Percentiles rank a stretch among this genome's conserved stretches.
phyloP scores from a whole-genome alignment of 2,797 vertebrate genomes.

The Diplodus puntazzo region DNA sequence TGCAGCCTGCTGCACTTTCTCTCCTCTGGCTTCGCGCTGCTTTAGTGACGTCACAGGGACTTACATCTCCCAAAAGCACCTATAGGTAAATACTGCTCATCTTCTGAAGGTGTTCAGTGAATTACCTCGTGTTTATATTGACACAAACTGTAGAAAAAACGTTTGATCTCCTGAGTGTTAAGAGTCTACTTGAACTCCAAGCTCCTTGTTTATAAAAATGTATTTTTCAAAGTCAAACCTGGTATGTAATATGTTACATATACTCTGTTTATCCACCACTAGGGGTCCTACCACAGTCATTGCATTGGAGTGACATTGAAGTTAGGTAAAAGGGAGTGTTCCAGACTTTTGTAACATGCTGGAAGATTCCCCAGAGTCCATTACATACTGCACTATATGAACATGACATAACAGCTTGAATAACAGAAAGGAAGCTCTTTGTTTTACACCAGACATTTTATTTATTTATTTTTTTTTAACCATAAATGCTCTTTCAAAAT shows the following conservation, averaged over 20 bases:
- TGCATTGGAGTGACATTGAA: slow-evolving; percentile 42
- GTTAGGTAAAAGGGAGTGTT: slow-evolving; percentile 37
- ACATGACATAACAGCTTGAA: slow-evolving; percentile 5
- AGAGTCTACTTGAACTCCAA: not conserved
- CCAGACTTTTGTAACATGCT: slow-evolving; percentile 17
- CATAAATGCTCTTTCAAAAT: slow-evolving; percentile 44
- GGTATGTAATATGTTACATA: not conserved
- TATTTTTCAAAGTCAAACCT: not conserved
- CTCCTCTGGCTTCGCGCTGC: slow-evolving; percentile 52
- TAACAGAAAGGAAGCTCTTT: slow-evolving; percentile 2
- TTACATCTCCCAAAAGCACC: slow-evolving; percentile 14
- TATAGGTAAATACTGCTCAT: slow-evolving; percentile 4
- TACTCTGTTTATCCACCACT: slow-evolving; percentile 29
- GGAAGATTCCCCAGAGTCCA: not conserved
- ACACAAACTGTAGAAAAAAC: not conserved
- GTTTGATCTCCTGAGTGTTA: accelerated
- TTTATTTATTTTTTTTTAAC: slow-evolving; percentile 74
- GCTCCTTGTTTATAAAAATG: not conserved
- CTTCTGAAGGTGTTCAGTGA: not conserved
- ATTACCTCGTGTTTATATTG: too few relatives aligned
- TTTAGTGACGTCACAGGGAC: slow-evolving; percentile 80
- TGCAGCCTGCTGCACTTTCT: not conserved
- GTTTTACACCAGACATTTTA: slow-evolving; percentile 68
- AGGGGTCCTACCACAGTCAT: slow-evolving; percentile 39
- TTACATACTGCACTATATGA: not conserved